These are phyloP conservation scores for Budorcas taxicolor DNA, from an alignment of 2,113 vertebrate species.

Conservation along the genomic window DNA sequence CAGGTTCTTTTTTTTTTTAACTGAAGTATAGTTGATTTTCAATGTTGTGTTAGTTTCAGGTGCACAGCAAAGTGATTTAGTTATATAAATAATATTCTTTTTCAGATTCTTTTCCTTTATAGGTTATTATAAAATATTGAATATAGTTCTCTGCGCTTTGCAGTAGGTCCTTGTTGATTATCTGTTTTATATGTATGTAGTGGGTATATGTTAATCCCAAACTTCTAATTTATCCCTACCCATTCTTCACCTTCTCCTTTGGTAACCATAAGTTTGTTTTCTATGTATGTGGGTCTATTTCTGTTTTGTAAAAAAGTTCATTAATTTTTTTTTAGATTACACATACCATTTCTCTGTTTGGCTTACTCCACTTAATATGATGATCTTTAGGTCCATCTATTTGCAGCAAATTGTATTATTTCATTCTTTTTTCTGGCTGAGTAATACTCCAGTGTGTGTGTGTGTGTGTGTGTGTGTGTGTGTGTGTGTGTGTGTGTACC, in stretches of 20 bases:
- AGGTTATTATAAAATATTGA: background rate
- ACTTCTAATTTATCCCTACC: background rate
- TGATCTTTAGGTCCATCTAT: background rate
- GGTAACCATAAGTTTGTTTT: background rate
- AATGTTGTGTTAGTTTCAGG: background rate
- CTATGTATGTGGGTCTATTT: background rate
- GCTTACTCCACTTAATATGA: background rate
- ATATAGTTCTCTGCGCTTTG: background rate
- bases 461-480: background rate
- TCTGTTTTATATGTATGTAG: background rate
- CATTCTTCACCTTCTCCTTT: background rate
- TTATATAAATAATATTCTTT: background rate
- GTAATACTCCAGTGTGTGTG: background rate
- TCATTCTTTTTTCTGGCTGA: background rate
- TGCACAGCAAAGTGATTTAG: background rate
- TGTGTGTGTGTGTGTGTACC: background rate
- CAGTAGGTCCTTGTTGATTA: background rate
- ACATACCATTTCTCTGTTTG: background rate
- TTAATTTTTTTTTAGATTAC: background rate
- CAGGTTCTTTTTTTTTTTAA: background rate
- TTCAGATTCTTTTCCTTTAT: background rate
- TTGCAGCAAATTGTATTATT: background rate
- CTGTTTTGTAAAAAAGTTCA: background rate
- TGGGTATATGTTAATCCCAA: background rate
- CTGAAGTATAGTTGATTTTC: background rate